Evolutionary conservation across 2,113 vertebrate species (phyloP).

Genomic region (Pogonocichla stellata): DNA sequence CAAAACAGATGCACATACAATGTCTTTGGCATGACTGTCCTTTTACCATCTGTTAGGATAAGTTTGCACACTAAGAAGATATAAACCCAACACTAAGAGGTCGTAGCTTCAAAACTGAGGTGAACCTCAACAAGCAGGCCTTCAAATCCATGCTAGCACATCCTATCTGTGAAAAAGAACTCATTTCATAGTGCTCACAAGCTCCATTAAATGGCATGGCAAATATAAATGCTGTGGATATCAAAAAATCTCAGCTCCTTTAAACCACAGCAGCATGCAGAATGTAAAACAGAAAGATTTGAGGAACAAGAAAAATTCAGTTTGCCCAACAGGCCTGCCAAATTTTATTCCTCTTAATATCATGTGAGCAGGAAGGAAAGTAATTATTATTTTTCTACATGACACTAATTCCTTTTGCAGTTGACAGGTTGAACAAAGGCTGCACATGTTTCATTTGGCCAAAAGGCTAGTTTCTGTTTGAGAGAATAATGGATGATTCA

Average conservation of each 20-base stretch:
- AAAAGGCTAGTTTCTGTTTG: constrained; percentile 39
- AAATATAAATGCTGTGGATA: neutral
- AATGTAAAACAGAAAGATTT: neutral
- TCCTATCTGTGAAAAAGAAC: neutral
- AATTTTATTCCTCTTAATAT: constrained; percentile 16
- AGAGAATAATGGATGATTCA: constrained; percentile 23
- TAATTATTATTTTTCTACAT: constrained; percentile 36
- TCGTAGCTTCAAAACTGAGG: constrained; percentile 3
- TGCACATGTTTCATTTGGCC: neutral
- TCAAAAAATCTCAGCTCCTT: neutral
- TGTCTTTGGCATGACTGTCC: neutral
- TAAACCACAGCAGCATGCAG: neutral
- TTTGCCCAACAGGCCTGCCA: neutral
- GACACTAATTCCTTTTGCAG: constrained; percentile 31
- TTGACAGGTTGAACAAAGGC: constrained; percentile 20
- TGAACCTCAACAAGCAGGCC: neutral
- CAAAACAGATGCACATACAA: constrained; percentile 8
- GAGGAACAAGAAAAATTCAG: neutral
- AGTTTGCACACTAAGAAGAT: constrained; percentile 5
- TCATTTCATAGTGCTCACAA: neutral
- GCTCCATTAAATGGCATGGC: neutral
- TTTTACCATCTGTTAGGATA: neutral
- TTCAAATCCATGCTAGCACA: neutral
- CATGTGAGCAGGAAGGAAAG: neutral
- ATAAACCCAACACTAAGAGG: neutral